phyloP scores from a whole-genome alignment of 2,113 vertebrate genomes.

The Tamias sibiricus region DNA sequence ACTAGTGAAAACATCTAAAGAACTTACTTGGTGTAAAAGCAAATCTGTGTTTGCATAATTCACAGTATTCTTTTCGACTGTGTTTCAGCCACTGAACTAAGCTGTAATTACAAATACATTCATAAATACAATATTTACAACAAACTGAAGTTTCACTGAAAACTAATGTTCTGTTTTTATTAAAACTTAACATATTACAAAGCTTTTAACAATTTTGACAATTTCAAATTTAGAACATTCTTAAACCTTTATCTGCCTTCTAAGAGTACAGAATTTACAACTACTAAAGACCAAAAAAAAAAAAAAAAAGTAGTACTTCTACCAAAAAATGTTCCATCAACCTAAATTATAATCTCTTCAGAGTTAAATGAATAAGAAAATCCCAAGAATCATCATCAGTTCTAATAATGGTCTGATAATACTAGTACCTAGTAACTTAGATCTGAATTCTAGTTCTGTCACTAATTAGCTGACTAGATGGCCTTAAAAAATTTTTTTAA shows the following conservation, averaged over 20 bases:
- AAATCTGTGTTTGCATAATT: constrained; percentile 99
- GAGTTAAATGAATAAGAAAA: neutral
- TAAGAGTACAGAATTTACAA: neutral
- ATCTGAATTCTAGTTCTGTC: neutral
- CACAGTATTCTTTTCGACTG: constrained; percentile 99
- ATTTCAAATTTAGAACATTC: neutral
- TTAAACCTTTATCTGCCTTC: neutral
- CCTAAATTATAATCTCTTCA: constrained; percentile 45
- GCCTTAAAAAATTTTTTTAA: neutral
- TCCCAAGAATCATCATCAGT: neutral
- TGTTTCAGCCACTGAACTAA: constrained; percentile 99
- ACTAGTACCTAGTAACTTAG: neutral
- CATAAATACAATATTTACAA: constrained; percentile 24
- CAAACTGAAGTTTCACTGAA: constrained; percentile 11
- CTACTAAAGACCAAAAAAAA: neutral
- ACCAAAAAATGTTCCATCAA: neutral
- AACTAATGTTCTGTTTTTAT: neutral
- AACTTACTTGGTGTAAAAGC: constrained; percentile 99
- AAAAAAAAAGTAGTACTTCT: neutral
- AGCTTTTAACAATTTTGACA: constrained; percentile 17
- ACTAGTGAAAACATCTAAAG: constrained; percentile 81
- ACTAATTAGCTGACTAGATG: neutral
- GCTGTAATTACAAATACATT: constrained; percentile 88
- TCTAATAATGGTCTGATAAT: neutral
- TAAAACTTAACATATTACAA: neutral